phyloP scores from a whole-genome alignment of 1,140 invertebrate species.

The Drosophila willistoni region DNA sequence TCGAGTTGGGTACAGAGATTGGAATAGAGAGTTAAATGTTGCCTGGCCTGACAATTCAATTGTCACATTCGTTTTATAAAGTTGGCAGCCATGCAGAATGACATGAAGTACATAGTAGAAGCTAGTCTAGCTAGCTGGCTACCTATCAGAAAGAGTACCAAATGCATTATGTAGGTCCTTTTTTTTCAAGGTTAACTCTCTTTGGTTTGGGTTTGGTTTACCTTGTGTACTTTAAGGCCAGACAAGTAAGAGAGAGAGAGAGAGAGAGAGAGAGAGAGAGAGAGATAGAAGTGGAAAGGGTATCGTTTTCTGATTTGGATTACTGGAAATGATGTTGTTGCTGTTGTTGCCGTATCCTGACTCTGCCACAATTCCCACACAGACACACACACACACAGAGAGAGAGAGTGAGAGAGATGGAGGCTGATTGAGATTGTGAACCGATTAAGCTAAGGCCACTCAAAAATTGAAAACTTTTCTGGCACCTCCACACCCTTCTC shows the following conservation, averaged over 20 bases:
- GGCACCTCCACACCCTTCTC: too few species aligned
- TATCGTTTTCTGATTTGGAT: constrained; percentile 18
- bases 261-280: too few species aligned
- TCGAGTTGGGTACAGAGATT: constrained; percentile 1
- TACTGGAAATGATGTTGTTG: constrained; percentile 30
- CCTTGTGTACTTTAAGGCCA: not conserved
- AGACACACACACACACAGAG: too few species aligned
- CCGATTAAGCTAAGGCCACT: constrained; percentile 55
- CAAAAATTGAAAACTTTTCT: constrained; percentile 49
- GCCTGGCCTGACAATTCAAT: constrained; percentile 49
- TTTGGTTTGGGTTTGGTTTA: not conserved
- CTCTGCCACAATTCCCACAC: constrained; percentile 44
- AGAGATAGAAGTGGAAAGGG: not conserved
- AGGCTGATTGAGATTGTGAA: constrained; percentile 18
- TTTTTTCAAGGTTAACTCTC: constrained; percentile 53
- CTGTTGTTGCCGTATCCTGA: constrained; percentile 41
- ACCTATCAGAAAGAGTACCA: not conserved
- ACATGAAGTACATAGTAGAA: constrained; percentile 4
- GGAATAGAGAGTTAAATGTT: constrained; percentile 17
- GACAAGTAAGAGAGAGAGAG: not conserved
- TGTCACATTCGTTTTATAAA: constrained; percentile 57
- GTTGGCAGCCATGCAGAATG: constrained; percentile 37
- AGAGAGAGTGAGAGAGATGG: too few species aligned
- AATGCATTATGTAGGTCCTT: not conserved
- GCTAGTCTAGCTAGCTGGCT: too few species aligned